phyloP scores from a whole-genome alignment of 2,113 vertebrate species.

The Phrynosoma platyrhinos region DNA sequence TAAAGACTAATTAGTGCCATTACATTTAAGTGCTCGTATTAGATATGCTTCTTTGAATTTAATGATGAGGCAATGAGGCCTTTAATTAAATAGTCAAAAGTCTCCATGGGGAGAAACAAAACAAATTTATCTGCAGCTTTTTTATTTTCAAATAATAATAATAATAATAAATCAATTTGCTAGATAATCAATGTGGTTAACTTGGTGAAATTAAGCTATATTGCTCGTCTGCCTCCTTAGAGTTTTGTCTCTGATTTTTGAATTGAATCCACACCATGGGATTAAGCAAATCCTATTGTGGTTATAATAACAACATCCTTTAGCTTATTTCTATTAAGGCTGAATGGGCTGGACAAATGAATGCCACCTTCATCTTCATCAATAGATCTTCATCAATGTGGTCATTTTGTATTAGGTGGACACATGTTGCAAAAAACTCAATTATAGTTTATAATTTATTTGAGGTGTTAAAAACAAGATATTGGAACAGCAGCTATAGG shows the following conservation, averaged over 20 bases:
- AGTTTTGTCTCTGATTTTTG: neutral
- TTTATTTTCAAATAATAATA: slow-evolving; percentile 48
- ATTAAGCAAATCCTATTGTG: neutral
- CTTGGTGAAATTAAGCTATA: slow-evolving; percentile 38
- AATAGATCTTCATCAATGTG: neutral
- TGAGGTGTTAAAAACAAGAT: too few species aligned
- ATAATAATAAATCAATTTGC: slow-evolving; percentile 68
- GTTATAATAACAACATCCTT: neutral
- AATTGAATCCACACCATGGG: neutral
- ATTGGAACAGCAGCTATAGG: too few species aligned
- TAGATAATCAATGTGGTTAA: slow-evolving; percentile 55
- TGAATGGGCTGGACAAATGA: slow-evolving; percentile 1
- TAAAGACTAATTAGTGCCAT: slow-evolving; percentile 88
- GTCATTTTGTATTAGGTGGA: too few species aligned
- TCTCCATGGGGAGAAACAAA: slow-evolving; percentile 84
- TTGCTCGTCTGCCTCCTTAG: slow-evolving; percentile 22
- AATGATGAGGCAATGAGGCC: slow-evolving; percentile 87
- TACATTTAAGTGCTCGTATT: slow-evolving; percentile 85
- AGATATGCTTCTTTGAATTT: slow-evolving; percentile 89
- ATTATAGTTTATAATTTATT: too few species aligned
- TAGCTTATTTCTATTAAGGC: neutral
- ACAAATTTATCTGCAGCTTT: slow-evolving; percentile 79
- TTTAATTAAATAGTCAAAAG: slow-evolving; percentile 87
- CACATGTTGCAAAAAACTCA: too few species aligned
- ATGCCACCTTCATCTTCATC: too few species aligned